These are phyloP conservation scores for Tetragonula carbonaria DNA, from an alignment of 2,888 invertebrate species.

Conservation along the genomic window DNA sequence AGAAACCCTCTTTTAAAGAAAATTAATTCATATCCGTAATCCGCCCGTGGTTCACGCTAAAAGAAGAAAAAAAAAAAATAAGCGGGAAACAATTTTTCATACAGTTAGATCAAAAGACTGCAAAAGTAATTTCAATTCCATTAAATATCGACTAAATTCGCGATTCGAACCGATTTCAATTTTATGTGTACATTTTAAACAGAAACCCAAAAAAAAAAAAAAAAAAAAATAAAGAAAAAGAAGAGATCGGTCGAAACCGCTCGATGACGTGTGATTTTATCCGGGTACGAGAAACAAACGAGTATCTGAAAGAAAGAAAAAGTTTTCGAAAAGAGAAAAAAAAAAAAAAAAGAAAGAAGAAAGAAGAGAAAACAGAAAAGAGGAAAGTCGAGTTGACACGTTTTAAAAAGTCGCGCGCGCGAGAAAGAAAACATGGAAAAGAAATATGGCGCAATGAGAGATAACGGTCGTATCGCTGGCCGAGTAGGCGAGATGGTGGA, in stretches of 20 bases:
- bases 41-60: slow-evolving; percentile 37
- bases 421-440: background rate
- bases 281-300: background rate
- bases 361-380: slow-evolving; percentile 10
- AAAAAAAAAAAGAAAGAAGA: background rate
- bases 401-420: slow-evolving; percentile 16
- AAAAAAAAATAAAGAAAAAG: background rate
- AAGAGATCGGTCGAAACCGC: background rate
- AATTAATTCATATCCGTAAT: slow-evolving; percentile 36
- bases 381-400: slow-evolving; percentile 9
- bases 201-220: background rate
- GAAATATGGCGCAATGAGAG: slow-evolving; percentile 17
- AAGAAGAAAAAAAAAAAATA: background rate
- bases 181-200: background rate
- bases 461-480: background rate
- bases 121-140: background rate
- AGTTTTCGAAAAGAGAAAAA: background rate
- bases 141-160: background rate
- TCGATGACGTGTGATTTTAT: background rate
- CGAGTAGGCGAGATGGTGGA: slow-evolving; percentile 5
- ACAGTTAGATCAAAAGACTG: background rate
- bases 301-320: background rate
- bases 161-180: background rate
- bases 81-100: background rate
- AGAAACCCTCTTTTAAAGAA: slow-evolving; percentile 21